Evolutionary conservation across 2,888 invertebrate species (phyloP).

Genomic region (Macropis europaea): DNA sequence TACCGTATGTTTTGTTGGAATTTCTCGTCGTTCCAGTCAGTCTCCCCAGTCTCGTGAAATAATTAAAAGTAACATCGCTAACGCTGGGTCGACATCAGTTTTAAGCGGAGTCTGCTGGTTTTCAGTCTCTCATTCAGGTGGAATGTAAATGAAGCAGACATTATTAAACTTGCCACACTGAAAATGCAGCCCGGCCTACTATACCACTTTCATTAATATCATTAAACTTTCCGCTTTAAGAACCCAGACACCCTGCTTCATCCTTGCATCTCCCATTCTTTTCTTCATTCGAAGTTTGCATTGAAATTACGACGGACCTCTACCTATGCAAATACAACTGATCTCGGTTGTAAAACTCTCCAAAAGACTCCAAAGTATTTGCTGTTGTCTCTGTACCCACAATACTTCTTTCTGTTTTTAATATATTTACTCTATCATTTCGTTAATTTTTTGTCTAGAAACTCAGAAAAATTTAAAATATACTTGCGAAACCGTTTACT

Average conservation of each 20-base stretch:
- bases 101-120: slow-evolving; percentile 23
- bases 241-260: slow-evolving; percentile 16
- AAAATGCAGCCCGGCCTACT: slow-evolving; percentile 56
- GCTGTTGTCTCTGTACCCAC: background rate
- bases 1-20: slow-evolving; percentile 5
- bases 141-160: slow-evolving; percentile 66
- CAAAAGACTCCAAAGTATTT: slow-evolving; percentile 19
- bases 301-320: slow-evolving; percentile 40
- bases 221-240: slow-evolving; percentile 64
- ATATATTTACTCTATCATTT: background rate
- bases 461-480: too few species aligned
- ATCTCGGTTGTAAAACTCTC: slow-evolving; percentile 9
- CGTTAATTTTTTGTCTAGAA: background rate
- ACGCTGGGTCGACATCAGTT: slow-evolving; percentile 23
- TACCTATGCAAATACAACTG: background rate
- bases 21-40: slow-evolving; percentile 19
- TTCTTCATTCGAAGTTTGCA: slow-evolving; percentile 48
- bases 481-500: too few species aligned
- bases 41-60: slow-evolving; percentile 28
- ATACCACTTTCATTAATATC: slow-evolving; percentile 65
- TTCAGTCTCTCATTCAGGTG: slow-evolving; percentile 42
- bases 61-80: slow-evolving; percentile 42
- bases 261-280: slow-evolving; percentile 26
- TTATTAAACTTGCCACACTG: slow-evolving; percentile 60
- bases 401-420: background rate